Percentiles rank a stretch among this genome's conserved stretches.
phyloP scores from a whole-genome alignment of 2,113 vertebrate genomes.

The Oncorhynchus masou region DNA sequence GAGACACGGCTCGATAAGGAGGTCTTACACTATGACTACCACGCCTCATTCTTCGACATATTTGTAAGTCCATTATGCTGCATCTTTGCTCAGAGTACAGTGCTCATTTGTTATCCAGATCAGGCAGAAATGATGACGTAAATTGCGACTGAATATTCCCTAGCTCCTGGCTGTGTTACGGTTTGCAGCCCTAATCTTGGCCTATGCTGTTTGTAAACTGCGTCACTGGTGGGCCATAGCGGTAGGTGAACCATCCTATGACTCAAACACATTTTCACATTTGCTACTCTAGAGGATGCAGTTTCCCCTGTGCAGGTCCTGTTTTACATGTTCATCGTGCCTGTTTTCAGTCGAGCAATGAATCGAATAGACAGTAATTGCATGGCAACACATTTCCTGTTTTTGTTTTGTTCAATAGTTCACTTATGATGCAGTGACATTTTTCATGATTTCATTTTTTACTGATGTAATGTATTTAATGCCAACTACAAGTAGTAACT shows the following conservation, averaged over 20 bases:
- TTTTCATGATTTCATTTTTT: not conserved
- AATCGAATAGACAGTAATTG: not conserved
- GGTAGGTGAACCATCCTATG: constrained; percentile 71
- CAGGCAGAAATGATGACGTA: not conserved
- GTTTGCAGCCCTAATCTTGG: constrained; percentile 89
- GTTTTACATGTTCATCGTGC: not conserved
- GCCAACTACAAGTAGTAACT: not conserved
- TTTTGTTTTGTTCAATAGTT: not conserved
- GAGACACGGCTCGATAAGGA: constrained; percentile 82
- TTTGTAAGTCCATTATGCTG: constrained; percentile 80
- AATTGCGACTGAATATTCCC: constrained; percentile 18
- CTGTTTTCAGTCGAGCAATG: not conserved
- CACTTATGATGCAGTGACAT: no score
- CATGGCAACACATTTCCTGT: not conserved
- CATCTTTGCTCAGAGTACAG: not conserved
- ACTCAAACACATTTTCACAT: not conserved
- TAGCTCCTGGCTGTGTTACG: constrained; percentile 92
- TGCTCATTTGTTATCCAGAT: not conserved
- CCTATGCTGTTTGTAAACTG: constrained; percentile 90
- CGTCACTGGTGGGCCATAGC: constrained; percentile 97
- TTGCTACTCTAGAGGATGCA: constrained; percentile 18
- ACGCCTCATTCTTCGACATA: constrained; percentile 94
- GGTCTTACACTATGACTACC: constrained; percentile 91
- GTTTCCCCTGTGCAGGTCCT: not conserved
- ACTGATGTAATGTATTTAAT: not conserved